These are phyloP conservation scores for Mugil cephalus DNA, from an alignment of 2,113 vertebrate genomes.

Conservation along the genomic window DNA sequence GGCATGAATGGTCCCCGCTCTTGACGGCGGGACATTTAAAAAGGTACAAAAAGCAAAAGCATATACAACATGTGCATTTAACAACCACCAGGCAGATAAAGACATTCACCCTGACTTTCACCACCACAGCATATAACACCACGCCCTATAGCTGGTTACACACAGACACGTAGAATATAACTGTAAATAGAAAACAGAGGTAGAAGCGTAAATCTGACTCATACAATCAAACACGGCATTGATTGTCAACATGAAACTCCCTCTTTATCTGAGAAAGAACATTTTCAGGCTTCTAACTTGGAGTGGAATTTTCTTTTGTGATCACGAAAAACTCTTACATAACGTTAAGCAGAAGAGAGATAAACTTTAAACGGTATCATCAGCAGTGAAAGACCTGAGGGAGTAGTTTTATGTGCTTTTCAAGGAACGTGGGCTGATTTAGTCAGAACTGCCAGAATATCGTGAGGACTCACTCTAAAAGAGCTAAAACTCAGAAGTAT, in stretches of 20 bases:
- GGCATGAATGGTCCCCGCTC: constrained; percentile 4
- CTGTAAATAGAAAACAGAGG: constrained; percentile 62
- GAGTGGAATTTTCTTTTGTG: neutral
- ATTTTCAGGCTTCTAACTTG: neutral
- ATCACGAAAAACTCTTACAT: constrained; percentile 17
- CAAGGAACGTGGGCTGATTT: constrained; percentile 34
- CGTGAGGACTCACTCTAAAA: constrained; percentile 17
- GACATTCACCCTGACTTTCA: constrained; percentile 34
- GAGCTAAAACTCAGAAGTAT: constrained; percentile 19
- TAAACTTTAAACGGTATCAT: constrained; percentile 11
- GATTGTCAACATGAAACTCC: constrained; percentile 27
- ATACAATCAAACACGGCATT: neutral
- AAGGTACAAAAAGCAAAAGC: constrained; percentile 50
- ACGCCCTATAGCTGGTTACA: constrained; percentile 16
- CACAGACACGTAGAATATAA: constrained; percentile 34
- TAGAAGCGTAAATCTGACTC: constrained; percentile 56
- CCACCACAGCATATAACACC: constrained; percentile 19
- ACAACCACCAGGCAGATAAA: constrained; percentile 18
- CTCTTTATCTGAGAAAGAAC: neutral
- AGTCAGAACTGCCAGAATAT: constrained; percentile 26
- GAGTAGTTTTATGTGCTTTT: constrained; percentile 36
- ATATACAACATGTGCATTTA: constrained; percentile 22
- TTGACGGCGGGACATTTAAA: constrained; percentile 5
- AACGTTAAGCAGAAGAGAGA: constrained; percentile 14
- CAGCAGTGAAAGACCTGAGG: constrained; percentile 53